A percentile compares a stretch with the other conserved stretches of the same genome.
These are phyloP conservation scores for Stratiomys singularior DNA, from an alignment of 2,888 invertebrate genomes.

Conservation along the genomic window DNA sequence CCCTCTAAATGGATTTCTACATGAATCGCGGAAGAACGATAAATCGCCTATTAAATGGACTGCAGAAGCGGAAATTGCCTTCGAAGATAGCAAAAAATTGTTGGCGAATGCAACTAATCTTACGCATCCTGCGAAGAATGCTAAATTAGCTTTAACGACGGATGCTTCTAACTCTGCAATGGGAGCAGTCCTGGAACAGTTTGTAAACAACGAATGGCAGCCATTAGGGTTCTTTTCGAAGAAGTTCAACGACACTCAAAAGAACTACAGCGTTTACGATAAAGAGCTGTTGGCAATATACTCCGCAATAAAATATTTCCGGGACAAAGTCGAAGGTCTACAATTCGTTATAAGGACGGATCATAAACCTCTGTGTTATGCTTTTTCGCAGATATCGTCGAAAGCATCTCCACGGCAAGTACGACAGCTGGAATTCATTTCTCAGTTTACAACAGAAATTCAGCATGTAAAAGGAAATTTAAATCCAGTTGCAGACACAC, in stretches of 20 bases:
- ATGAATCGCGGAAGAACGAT: neutral
- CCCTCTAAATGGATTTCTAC: neutral
- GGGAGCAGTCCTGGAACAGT: neutral
- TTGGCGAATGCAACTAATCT: neutral
- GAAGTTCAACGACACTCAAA: neutral
- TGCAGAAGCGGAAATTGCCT: neutral
- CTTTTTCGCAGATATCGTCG: too few relatives aligned
- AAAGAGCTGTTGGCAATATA: neutral
- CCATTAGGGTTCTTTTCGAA: conserved; percentile 1
- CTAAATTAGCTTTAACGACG: neutral
- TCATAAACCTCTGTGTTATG: neutral
- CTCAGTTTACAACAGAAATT: too few relatives aligned
- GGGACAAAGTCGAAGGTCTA: too few relatives aligned
- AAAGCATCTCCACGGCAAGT: too few relatives aligned
- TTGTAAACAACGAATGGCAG: neutral
- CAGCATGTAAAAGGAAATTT: too few relatives aligned
- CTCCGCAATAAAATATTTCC: neutral
- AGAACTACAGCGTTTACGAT: neutral
- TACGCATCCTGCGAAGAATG: neutral
- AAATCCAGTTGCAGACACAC: too few relatives aligned
- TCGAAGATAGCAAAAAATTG: neutral
- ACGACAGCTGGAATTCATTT: too few relatives aligned
- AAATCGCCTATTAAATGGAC: neutral
- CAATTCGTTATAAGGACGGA: neutral
- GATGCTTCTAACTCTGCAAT: neutral